Conservation (phyloP, 2,113 vertebrate genomes). For the Synchiropus splendidus region DNA sequence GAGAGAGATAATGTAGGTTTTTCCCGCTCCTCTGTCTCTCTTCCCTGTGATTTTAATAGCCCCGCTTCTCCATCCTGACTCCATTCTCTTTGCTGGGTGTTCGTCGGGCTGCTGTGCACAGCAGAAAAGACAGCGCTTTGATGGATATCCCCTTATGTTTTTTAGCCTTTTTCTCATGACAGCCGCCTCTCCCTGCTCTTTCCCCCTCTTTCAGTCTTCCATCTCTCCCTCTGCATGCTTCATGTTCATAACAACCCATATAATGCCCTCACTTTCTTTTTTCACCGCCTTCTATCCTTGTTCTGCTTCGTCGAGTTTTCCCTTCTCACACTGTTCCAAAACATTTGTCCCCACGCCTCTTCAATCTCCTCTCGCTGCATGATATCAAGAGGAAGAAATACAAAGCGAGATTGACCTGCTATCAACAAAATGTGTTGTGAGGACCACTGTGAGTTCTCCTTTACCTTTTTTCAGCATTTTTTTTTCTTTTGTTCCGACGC, state of each 20-base stretch:
- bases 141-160: conserved; percentile 32
- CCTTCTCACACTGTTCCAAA: conserved; percentile 26
- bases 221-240: conserved; percentile 17
- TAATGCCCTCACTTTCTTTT: conserved; percentile 24
- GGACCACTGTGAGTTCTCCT: conserved; percentile 1
- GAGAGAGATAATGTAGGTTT: conserved; percentile 5
- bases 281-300: conserved; percentile 21
- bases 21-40: conserved; percentile 1
- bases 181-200: conserved; percentile 9
- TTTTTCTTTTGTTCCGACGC: too few species aligned
- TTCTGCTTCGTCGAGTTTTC: conserved; percentile 3
- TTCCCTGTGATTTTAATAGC: conserved; percentile 20
- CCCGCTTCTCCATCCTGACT: conserved; percentile 18
- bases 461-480: conserved; percentile 2
- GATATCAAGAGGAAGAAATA: conserved; percentile 21
- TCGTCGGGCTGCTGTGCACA: conserved; percentile 29
- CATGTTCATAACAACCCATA: conserved; percentile 13
- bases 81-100: conserved; percentile 1
- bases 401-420: conserved; percentile 22
- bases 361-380: conserved; percentile 38
- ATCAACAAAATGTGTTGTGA: conserved; percentile 12
- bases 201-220: conserved; percentile 6
- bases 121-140: conserved; percentile 37
- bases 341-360: conserved; percentile 44
- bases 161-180: neutral